Base-by-base conservation (phyloP, 2,888 invertebrate genomes). In the Ormia ochracea region DNA sequence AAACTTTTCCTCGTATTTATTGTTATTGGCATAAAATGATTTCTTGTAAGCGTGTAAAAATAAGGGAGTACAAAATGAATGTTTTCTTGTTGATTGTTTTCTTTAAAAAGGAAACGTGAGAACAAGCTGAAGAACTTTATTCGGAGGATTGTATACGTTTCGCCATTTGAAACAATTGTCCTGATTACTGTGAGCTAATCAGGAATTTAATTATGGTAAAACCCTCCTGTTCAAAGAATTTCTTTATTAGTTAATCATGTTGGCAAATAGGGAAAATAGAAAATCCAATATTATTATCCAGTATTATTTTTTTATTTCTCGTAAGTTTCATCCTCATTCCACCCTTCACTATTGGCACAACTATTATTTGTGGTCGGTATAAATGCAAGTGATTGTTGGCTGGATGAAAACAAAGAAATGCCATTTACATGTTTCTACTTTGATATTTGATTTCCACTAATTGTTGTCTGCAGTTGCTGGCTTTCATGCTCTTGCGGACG, bases 391-490 rank as follows among this genome's bases (percentile, higher is more conserved):
- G 48, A 36, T 54, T 36, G 10, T 36, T 63, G 58, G 14, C 33
- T 50, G 38, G 38, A 28, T 45, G 48, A 79, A 59, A 75, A 78
- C 81, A 81, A 81, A 79, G 77, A 78, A 70, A 79, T 81, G 83
- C 81, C 84, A 82, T 77, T 78, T 83, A 78, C 79, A 65, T 78
- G 72, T 80, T 75, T 65, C 26, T 82, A 75, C 87, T 86, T 86
- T 86, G 86, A 86, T 86, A 86, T 86, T 86, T 86, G 86, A 86
- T 85, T 85, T 86, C 83, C 81, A 80, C 82, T 77, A 80, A 80
- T 80, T 80, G 75, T 74, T 74, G 78, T 61, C 75, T 75, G 59
- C 54, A 58, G 48, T 48, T 73, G 54, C 56, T 61, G 14, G 38
- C 19, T 48, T 74, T 43, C 50, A n/a, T 65, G 41, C 14, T 85